These are phyloP conservation scores for Zaprionus camerounensis DNA, from an alignment of 1,140 invertebrate genomes.

Conservation along the genomic window DNA sequence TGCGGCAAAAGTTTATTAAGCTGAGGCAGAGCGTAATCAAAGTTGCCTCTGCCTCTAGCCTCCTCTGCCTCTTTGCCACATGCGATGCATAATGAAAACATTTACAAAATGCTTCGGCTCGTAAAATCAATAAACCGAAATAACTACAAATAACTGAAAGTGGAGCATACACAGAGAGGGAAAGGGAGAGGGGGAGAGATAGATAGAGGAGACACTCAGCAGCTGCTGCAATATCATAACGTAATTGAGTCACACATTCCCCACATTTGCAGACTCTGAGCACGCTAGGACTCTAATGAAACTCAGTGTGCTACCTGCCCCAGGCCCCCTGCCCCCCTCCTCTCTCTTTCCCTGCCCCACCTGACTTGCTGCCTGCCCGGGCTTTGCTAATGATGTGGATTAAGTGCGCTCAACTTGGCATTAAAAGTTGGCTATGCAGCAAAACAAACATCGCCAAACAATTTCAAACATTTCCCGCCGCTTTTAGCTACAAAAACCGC, in stretches of 20 bases:
- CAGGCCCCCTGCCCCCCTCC: not conserved
- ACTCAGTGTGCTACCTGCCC: not conserved
- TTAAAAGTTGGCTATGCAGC: conserved; percentile 28
- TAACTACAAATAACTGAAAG: conserved; percentile 70
- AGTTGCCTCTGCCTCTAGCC: conserved; percentile 12
- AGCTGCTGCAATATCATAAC: conserved; percentile 34
- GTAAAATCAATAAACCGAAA: conserved; percentile 73
- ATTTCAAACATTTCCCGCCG: not conserved
- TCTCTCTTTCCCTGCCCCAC: not conserved
- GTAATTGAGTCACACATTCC: conserved; percentile 51
- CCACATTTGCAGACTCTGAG: not conserved
- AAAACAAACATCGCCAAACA: conserved; percentile 6
- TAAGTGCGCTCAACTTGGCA: conserved; percentile 45
- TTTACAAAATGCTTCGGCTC: conserved; percentile 72
- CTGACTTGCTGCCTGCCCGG: conserved; percentile 11
- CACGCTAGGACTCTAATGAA: conserved; percentile 22
- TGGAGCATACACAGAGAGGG: conserved; percentile 49
- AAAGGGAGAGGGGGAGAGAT: not conserved
- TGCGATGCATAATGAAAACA: conserved; percentile 68
- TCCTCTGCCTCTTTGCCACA: not conserved
- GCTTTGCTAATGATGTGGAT: conserved; percentile 66
- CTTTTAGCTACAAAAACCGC: conserved; percentile 17
- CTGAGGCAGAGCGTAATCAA: conserved; percentile 41
- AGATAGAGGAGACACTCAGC: conserved; percentile 15
- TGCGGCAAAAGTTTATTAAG: conserved; percentile 68